A percentile compares a stretch with the other conserved stretches of the same genome.
phyloP scores from a whole-genome alignment of 2,113 vertebrate genomes.

The Etheostoma spectabile region DNA sequence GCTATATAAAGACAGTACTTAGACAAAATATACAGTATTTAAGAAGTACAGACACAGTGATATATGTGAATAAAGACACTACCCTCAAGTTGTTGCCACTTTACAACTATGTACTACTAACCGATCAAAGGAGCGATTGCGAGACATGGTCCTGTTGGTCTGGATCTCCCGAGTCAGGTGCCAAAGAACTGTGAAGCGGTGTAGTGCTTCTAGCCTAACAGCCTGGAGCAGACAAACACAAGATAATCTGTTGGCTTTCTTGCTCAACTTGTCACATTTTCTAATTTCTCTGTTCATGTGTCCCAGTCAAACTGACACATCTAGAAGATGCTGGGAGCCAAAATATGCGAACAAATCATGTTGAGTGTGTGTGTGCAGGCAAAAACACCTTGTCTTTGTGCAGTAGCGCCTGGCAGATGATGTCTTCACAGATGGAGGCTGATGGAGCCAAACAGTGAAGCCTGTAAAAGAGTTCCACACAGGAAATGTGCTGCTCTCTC shows the following conservation, averaged over 20 bases:
- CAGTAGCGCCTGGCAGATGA: conserved; percentile 93
- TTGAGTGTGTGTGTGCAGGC: not conserved
- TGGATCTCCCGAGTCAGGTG: conserved; percentile 97
- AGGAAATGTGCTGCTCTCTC: conserved; percentile 91
- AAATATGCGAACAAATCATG: conserved; percentile 6
- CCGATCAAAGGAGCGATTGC: conserved; percentile 95
- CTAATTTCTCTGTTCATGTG: conserved; percentile 1
- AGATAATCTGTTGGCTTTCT: conserved; percentile 10
- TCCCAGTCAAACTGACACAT: not conserved
- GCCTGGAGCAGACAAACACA: conserved; percentile 79
- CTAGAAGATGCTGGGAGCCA: not conserved
- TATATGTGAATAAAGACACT: not conserved
- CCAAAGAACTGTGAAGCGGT: conserved; percentile 96
- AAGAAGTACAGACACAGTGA: not conserved
- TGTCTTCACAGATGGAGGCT: conserved; percentile 93
- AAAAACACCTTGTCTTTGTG: conserved; percentile 90
- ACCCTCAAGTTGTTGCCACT: not conserved
- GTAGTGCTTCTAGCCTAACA: conserved; percentile 92
- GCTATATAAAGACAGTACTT: not conserved
- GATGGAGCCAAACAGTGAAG: conserved; percentile 96
- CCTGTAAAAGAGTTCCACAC: conserved; percentile 95
- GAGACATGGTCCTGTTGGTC: conserved; percentile 89
- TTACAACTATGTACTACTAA: conserved; percentile 65
- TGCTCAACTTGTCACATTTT: conserved; percentile 2
- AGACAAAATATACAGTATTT: not conserved